Conservation (phyloP, 2,113 vertebrate genomes). For the Nycticorax nycticorax region DNA sequence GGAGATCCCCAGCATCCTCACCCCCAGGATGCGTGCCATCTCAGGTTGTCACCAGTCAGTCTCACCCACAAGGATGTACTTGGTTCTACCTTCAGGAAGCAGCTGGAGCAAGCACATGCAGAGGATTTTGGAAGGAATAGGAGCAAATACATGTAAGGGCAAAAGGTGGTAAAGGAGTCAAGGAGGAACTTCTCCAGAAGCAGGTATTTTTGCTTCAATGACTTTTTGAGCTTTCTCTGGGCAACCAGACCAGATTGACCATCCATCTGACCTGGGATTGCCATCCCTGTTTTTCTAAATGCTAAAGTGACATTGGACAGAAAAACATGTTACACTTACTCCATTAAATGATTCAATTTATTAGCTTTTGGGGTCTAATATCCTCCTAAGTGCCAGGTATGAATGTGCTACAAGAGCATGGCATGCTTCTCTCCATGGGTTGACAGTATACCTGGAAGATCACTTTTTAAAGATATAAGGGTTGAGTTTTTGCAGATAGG, state of each 20-base stretch:
- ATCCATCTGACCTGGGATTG: not conserved
- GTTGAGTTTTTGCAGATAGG: not conserved
- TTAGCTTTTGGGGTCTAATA: not conserved
- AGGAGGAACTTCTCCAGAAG: not conserved
- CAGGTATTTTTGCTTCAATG: not conserved
- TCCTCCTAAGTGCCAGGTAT: not conserved
- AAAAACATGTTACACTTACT: not conserved
- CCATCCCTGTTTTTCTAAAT: not conserved
- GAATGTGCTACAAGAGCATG: not conserved
- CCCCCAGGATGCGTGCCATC: accelerated
- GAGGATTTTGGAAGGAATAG: not conserved
- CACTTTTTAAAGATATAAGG: not conserved
- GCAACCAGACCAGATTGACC: not conserved
- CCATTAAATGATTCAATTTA: not conserved
- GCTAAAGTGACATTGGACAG: not conserved
- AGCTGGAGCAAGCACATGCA: not conserved
- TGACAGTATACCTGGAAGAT: not conserved
- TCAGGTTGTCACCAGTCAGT: not conserved
- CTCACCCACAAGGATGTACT: no score
- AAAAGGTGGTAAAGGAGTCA: not conserved
- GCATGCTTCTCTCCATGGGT: not conserved
- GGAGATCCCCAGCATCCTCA: accelerated
- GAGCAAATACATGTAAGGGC: not conserved
- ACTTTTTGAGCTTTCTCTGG: not conserved
- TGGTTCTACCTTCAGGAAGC: not conserved